Evolutionary conservation across 2,797 vertebrate species (phyloP).

Genomic region (Selene dorsalis): DNA sequence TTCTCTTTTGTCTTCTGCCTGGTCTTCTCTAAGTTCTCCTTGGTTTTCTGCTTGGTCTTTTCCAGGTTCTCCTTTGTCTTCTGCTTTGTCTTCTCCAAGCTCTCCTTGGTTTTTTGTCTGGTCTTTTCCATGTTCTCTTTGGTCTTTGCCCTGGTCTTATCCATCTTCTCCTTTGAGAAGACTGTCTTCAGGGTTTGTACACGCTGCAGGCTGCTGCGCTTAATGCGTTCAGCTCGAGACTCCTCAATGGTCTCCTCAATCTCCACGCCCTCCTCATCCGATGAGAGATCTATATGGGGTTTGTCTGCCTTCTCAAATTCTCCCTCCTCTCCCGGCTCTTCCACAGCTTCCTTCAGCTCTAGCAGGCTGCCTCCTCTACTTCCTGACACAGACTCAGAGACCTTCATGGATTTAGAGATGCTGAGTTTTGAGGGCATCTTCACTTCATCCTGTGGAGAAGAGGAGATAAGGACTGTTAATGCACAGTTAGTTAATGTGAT

Average conservation of each 20-base stretch:
- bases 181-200: constrained; percentile 96
- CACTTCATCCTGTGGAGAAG: constrained; percentile 90
- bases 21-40: constrained; percentile 84
- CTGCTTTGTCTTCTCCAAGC: constrained; percentile 94
- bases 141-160: constrained; percentile 94
- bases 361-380: constrained; percentile 86
- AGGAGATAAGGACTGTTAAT: constrained; percentile 33
- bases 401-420: constrained; percentile 93
- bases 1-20: constrained; percentile 85
- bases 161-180: constrained; percentile 98
- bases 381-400: constrained; percentile 86
- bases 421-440: constrained; percentile 93
- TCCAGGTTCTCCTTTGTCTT: constrained; percentile 95
- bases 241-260: constrained; percentile 92
- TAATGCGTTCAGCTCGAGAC: constrained; percentile 92
- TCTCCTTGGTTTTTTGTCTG: constrained; percentile 93
- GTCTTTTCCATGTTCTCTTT: constrained; percentile 95
- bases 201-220: constrained; percentile 93
- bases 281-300: constrained; percentile 91
- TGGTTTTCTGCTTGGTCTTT: constrained; percentile 87
- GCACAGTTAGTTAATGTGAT: background rate
- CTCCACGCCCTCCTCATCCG: constrained; percentile 95
- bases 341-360: constrained; percentile 80
- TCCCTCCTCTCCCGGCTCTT: constrained; percentile 80
- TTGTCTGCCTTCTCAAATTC: constrained; percentile 88